Percentiles rank a stretch among this genome's conserved stretches.
Conservation (phyloP, 2,888 invertebrate species). For the Amiota communis region DNA sequence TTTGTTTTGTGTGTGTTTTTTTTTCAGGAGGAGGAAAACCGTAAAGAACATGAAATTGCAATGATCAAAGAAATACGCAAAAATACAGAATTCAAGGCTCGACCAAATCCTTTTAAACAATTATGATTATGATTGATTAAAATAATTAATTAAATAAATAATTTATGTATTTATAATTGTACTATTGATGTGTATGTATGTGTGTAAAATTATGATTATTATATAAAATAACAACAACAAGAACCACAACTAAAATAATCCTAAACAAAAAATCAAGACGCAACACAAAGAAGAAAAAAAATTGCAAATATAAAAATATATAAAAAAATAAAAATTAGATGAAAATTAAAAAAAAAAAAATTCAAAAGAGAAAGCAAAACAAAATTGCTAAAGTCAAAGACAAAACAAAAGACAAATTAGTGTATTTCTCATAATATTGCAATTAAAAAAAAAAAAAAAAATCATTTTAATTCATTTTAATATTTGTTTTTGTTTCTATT, state of each 20-base stretch:
- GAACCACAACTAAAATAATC: conserved; percentile 28
- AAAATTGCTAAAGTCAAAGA: no score
- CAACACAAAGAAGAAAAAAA: no score
- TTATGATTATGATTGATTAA: conserved; percentile 14
- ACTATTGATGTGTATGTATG: conserved; percentile 33
- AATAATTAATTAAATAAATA: not conserved
- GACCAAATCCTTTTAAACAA: conserved; percentile 72
- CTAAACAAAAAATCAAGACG: not conserved
- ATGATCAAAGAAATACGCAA: conserved; percentile 67
- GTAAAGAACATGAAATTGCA: conserved; percentile 63
- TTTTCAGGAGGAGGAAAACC: conserved; percentile 69
- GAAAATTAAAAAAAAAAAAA: no score
- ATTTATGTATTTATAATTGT: conserved; percentile 1
- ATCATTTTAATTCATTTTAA: no score
- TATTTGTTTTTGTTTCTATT: no score
- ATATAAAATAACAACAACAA: conserved; percentile 8
- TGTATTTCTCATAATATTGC: no score
- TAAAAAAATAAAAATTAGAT: no score
- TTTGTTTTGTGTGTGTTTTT: conserved; percentile 16
- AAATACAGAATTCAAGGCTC: conserved; percentile 69
- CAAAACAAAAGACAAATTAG: no score
- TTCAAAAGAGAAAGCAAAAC: no score
- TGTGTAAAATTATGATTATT: not conserved
- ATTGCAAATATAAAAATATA: no score
- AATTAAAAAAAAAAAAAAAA: no score